Evolutionary conservation across 2,797 vertebrate species (phyloP).

Genomic region (Helicolenus hilgendorfi): DNA sequence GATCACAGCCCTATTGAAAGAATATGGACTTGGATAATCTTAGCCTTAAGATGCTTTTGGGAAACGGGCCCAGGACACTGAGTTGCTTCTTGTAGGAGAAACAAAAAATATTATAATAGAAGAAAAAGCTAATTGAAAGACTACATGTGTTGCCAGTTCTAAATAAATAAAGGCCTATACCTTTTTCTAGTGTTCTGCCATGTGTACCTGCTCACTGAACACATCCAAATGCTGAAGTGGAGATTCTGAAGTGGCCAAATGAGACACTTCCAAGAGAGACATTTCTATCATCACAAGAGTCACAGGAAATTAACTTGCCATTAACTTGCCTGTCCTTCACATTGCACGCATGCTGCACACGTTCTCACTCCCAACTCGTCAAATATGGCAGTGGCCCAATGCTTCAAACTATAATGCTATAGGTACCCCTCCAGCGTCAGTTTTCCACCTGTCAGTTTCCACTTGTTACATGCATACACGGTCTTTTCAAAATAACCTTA

Average conservation of each 20-base stretch:
- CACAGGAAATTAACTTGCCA: background rate
- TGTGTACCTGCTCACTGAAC: constrained; percentile 7
- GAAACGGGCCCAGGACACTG: background rate
- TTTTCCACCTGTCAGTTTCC: no score
- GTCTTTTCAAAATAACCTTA: no score
- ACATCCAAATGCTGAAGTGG: background rate
- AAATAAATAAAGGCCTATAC: background rate
- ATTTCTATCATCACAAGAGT: background rate
- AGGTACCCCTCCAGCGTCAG: no score
- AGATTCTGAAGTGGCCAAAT: background rate
- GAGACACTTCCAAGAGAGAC: background rate
- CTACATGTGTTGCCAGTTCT: background rate
- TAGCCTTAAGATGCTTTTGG: background rate
- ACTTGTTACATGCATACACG: no score
- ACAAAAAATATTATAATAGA: background rate
- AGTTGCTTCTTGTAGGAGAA: background rate
- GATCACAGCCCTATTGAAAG: background rate
- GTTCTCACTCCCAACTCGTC: no score
- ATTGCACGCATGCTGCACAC: background rate
- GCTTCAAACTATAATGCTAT: no score
- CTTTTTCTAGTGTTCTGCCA: background rate
- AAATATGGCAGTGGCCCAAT: no score
- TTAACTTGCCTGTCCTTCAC: background rate
- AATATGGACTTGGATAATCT: background rate
- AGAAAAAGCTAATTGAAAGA: background rate